Base-by-base conservation (phyloP, 92 coral and sea anemone genomes). In the Phymanthus crucifer region DNA sequence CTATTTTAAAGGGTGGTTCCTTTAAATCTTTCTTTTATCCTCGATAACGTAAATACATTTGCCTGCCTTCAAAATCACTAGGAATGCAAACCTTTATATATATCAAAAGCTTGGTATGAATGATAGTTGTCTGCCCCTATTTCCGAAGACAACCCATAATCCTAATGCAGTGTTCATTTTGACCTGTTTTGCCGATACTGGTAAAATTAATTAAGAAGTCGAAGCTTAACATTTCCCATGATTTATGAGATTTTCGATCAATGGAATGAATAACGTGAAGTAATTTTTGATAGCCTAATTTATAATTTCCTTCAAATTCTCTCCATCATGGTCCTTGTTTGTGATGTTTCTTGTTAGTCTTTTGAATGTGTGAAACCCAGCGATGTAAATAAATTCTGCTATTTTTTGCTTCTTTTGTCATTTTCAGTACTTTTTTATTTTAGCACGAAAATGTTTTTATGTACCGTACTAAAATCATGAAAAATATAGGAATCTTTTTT, bases 231-330 rank as follows among this genome's bases (percentile, higher is more conserved):
- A 77, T 64, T 77, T 77, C 19, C 57, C 9, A 61, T 77, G 81
- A 77, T 77, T 77, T 9, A 77, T 77, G 81, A 65, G 81, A 38
- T 23, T 77, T 34, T 57, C n/a, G 18, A 48, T 77, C 81, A 48
- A 24, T 38, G 81, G 46, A 61, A 16, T 32, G 19, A 77, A 38
- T 64, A 61, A 27, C 23, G 27, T 29, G 17, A 26, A 61, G 68
- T 61, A 61, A 61, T 61, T 61, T 27, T 61, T 29, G 10, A 24
- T 61, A 29, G 35, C 29, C 29, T 61, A 61, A 24, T 61, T 43
- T 61, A 13, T 12, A 27, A 61, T 61, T 61, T 24, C 68, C 29
- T 61, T 61, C 68, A 27, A 61, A 61, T 61, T 61, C 9, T 61
- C 68, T 24, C 34, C 10, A 61, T 19, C 27, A 54, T n/a, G 27